These are phyloP conservation scores for Drosophila recens DNA, from an alignment of 2,888 invertebrate species.

Conservation along the genomic window DNA sequence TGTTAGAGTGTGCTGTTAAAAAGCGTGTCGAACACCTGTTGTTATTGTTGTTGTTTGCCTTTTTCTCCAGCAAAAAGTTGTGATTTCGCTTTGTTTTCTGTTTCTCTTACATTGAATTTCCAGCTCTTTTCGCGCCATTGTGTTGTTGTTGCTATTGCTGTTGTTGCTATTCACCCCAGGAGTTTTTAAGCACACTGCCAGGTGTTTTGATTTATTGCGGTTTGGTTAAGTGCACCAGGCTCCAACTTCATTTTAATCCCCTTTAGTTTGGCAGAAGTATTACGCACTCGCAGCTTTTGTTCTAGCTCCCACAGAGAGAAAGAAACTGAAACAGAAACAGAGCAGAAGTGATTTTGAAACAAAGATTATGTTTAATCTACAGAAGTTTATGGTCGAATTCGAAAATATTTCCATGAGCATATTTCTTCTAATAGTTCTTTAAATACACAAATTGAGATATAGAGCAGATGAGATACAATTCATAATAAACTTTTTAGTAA, in stretches of 20 bases:
- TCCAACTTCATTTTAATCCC: conserved; percentile 74
- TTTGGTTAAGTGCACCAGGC: conserved; percentile 72
- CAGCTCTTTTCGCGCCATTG: conserved; percentile 31
- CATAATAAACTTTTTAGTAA: not conserved
- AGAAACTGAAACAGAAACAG: not conserved
- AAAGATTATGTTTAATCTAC: conserved; percentile 23
- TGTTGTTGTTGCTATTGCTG: conserved; percentile 26
- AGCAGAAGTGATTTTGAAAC: conserved; percentile 17
- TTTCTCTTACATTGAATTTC: conserved; percentile 33
- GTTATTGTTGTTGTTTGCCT: conserved; percentile 49
- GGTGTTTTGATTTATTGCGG: conserved; percentile 79
- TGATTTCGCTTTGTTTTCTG: conserved; percentile 50
- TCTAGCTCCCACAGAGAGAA: not conserved
- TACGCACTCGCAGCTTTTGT: conserved; percentile 17
- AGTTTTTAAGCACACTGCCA: conserved; percentile 57
- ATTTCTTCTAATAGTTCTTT: conserved; percentile 12
- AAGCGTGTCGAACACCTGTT: conserved; percentile 72
- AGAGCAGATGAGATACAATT: not conserved
- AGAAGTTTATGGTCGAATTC: not conserved
- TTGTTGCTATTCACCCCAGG: conserved; percentile 24
- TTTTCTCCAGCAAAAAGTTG: conserved; percentile 57
- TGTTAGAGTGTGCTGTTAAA: conserved; percentile 9
- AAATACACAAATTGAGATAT: not conserved
- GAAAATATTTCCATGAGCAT: not conserved
- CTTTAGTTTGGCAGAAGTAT: conserved; percentile 38